Evolutionary conservation across 2,888 invertebrate species (phyloP), one percentile per base, ranked within the genome.

Genomic region (Microctonus brassicae): DNA sequence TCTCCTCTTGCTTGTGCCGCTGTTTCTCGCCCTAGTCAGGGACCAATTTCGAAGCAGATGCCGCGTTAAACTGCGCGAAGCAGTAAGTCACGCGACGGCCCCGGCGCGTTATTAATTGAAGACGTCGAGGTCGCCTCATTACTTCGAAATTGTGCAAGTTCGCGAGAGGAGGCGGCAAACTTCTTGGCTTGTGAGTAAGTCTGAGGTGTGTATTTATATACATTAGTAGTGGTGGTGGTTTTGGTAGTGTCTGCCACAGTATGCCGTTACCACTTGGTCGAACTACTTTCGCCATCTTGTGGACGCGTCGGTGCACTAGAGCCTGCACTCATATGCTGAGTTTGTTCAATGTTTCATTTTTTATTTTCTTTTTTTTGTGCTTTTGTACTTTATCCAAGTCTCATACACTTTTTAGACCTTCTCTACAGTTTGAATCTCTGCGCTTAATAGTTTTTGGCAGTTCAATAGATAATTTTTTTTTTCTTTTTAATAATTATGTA

Each of bases 111-210:
- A 77, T 76, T 77, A 76, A 77, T 77, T 77, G 76, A 74, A 74
- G 73, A 73, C 62, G 70, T 66, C 68, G 52, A 69, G 72, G 55
- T 73, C 57, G 73, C 67, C 74, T 77, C 75, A 70, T 77, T 77
- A 72, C 73, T 74, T 70, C 69, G 62, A 74, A 77, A 77, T 76
- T 77, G 73, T 74, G 69, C 73, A 75, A 77, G 70, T 77, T 75
- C 69, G 72, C 68, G 75, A 69, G 60, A 72, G 67, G 26, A 42
- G 69, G 26, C 55, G 63, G 60, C 52, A 65, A 70, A 70, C 60
- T 70, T 70, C 53, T 52, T 5, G 34, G 53, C 33, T 68, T 64
- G 22, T 47, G 33, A 39, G 70, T 13, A 22, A 33, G 58, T 57
- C 55, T 47, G 53, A 39, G 39, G 39, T 39, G n/a, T 39, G n/a